A percentile compares a stretch with the other conserved stretches of the same genome.
These are phyloP conservation scores for Pseudotriccus pelzelni DNA, from an alignment of 2,797 vertebrate species.

Conservation along the genomic window DNA sequence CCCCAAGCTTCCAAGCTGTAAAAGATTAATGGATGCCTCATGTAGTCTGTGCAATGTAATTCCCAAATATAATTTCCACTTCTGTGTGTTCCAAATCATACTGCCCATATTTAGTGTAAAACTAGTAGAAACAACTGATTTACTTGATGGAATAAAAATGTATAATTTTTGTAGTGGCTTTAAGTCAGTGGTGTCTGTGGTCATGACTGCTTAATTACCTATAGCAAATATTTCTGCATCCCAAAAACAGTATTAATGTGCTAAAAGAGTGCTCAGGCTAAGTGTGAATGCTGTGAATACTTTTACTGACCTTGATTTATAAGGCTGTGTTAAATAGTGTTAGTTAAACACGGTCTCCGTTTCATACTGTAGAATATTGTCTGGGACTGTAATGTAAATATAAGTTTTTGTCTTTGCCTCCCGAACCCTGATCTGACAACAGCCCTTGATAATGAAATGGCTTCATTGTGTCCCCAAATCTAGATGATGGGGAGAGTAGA, in stretches of 20 bases:
- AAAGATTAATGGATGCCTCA: neutral
- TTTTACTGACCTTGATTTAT: neutral
- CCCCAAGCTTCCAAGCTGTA: neutral
- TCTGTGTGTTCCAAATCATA: neutral
- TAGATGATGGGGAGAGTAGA: neutral
- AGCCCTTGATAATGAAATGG: neutral
- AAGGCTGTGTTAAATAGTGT: neutral
- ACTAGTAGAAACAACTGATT: neutral
- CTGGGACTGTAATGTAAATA: neutral
- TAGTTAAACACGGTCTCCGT: neutral
- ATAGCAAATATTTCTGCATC: neutral
- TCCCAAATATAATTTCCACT: neutral
- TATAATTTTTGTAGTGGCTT: neutral
- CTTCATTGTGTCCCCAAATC: neutral
- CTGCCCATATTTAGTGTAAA: neutral
- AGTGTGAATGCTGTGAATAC: neutral
- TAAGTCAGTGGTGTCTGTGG: neutral
- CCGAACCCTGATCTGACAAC: neutral
- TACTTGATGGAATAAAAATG: neutral
- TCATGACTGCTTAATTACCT: neutral
- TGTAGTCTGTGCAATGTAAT: neutral
- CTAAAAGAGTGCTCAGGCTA: neutral
- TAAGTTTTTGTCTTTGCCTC: neutral
- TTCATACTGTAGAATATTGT: neutral
- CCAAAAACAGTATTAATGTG: neutral